These are phyloP conservation scores for Eupsilia transversa DNA, from an alignment of 2,888 invertebrate genomes.

Conservation along the genomic window DNA sequence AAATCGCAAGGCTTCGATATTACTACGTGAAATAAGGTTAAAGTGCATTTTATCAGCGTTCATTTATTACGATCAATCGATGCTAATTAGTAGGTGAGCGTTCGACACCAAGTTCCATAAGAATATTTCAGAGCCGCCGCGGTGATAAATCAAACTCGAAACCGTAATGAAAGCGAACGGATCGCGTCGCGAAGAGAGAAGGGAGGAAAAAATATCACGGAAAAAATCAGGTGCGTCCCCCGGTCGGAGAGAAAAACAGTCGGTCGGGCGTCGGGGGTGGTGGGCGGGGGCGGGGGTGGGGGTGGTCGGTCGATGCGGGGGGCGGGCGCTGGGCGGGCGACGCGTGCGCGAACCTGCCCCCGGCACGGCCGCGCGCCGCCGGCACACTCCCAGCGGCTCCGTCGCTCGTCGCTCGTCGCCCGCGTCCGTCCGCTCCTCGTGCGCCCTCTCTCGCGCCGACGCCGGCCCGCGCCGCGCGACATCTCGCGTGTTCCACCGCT, in stretches of 20 bases:
- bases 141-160: conserved; percentile 91
- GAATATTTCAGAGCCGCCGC: conserved; percentile 89
- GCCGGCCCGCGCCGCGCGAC: conserved; percentile 87
- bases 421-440: conserved; percentile 80
- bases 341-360: conserved; percentile 83
- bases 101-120: conserved; percentile 88
- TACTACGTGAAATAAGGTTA: not conserved
- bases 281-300: conserved; percentile 82
- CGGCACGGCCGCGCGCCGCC: conserved; percentile 75
- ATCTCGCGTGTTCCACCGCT: conserved; percentile 78
- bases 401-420: conserved; percentile 75
- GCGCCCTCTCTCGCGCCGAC: conserved; percentile 86
- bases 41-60: conserved; percentile 48
- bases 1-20: not conserved
- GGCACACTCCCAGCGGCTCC: conserved; percentile 77
- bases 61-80: conserved; percentile 81
- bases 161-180: conserved; percentile 91
- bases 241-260: conserved; percentile 90
- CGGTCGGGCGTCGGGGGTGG: conserved; percentile 81
- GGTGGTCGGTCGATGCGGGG: conserved; percentile 87
- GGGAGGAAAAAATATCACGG: conserved; percentile 91
- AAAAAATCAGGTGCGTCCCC: conserved; percentile 91
- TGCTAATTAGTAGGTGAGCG: conserved; percentile 89
- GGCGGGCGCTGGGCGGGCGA: conserved; percentile 84
- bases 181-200: conserved; percentile 90